Evolutionary conservation across 2,888 invertebrate species (phyloP).

Genomic region (Agrypnus murinus): DNA sequence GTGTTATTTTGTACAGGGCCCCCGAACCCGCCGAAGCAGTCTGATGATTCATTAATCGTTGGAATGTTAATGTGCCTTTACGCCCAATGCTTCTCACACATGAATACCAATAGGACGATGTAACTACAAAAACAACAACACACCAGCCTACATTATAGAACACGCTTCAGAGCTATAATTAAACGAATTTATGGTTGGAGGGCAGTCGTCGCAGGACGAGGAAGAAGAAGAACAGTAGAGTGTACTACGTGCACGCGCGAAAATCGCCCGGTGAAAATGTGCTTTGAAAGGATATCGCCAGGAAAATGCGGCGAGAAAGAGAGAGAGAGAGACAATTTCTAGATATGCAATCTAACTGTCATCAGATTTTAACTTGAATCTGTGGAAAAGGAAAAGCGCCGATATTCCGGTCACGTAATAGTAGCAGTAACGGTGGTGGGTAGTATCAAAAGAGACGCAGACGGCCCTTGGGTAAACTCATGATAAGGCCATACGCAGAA

Average conservation of each 20-base stretch:
- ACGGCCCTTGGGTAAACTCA: conserved; percentile 39
- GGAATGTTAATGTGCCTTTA: conserved; percentile 41
- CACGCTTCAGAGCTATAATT: conserved; percentile 4
- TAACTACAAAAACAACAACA: too few relatives aligned
- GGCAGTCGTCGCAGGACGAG: too few relatives aligned
- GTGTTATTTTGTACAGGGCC: conserved; percentile 14
- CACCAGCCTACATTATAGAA: conserved; percentile 18
- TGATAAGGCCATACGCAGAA: conserved; percentile 38
- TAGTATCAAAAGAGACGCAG: conserved; percentile 38
- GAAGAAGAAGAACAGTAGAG: neutral
- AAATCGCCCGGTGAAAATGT: neutral
- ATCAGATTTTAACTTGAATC: conserved; percentile 32
- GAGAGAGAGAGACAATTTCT: neutral
- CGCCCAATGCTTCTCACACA: conserved; percentile 19
- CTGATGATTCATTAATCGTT: conserved; percentile 38
- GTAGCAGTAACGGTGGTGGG: too few relatives aligned
- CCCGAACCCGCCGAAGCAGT: too few relatives aligned
- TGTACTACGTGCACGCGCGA: neutral
- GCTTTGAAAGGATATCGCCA: neutral
- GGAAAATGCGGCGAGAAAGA: neutral
- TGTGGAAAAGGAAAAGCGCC: conserved; percentile 20
- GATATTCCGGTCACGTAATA: conserved; percentile 39
- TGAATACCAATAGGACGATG: conserved; percentile 27
- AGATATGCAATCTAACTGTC: conserved; percentile 12
- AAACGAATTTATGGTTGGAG: neutral